Evolutionary conservation across 2,888 invertebrate genomes (phyloP).

Genomic region (Scaptomyza flava): DNA sequence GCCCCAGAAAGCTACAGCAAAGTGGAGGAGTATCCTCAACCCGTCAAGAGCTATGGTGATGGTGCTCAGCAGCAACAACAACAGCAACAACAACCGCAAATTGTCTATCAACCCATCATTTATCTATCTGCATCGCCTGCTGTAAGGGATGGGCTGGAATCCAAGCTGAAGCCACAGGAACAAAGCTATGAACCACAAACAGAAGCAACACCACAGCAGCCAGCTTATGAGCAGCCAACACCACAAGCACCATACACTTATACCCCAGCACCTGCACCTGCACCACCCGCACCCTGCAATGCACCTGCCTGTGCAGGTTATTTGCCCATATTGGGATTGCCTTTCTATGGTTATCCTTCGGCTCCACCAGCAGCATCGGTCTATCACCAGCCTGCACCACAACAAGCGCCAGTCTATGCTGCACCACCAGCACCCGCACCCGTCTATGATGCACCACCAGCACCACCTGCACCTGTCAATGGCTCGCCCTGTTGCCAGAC

Average conservation of each 20-base stretch:
- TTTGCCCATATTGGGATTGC: conserved; percentile 50
- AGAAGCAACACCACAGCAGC: conserved; percentile 5
- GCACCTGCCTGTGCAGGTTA: conserved; percentile 49
- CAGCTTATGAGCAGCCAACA: conserved; percentile 1
- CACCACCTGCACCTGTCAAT: conserved; percentile 2
- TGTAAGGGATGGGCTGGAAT: conserved; percentile 6
- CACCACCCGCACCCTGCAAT: conserved; percentile 29
- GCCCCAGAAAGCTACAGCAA: conserved; percentile 45
- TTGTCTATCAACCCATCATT: conserved; percentile 80
- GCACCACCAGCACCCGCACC: conserved; percentile 28
- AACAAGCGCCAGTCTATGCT: conserved; percentile 25
- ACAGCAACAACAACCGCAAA: conserved; percentile 55
- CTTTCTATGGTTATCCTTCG: conserved; percentile 36
- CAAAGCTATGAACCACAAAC: conserved; percentile 24
- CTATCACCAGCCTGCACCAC: conserved; percentile 9
- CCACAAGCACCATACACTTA: not conserved
- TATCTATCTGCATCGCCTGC: conserved; percentile 63
- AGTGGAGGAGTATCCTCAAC: conserved; percentile 31
- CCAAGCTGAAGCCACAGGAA: conserved; percentile 12
- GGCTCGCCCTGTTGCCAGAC: conserved; percentile 38
- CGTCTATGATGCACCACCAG: conserved; percentile 13
- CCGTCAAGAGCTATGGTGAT: conserved; percentile 36
- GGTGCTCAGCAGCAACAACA: conserved; percentile 4
- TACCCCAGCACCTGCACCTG: conserved; percentile 15
- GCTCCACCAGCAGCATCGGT: not conserved